Conservation (phyloP, 2,113 vertebrate species). For the Hemibagrus wyckioides region DNA sequence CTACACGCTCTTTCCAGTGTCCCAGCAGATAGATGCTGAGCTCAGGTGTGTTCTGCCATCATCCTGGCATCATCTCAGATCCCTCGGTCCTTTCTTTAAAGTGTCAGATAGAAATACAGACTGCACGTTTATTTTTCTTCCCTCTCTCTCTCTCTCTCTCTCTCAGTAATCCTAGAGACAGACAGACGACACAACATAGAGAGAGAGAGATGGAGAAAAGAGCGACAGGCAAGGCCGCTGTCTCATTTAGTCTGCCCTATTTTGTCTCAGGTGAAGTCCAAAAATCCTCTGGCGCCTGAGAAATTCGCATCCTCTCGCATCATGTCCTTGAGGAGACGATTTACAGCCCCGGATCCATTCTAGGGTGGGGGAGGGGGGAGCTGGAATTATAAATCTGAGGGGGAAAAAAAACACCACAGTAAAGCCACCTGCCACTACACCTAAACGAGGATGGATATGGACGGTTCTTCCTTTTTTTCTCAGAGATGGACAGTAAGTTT, state of each 20-base stretch:
- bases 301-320: conserved; percentile 59
- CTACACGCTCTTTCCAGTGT: background rate
- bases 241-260: background rate
- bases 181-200: background rate
- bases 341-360: conserved; percentile 52
- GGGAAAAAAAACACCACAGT: too few species aligned
- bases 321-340: conserved; percentile 60
- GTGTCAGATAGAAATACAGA: background rate
- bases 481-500: background rate
- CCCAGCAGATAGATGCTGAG: conserved; percentile 29
- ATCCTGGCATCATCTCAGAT: background rate
- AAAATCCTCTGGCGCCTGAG: conserved; percentile 60
- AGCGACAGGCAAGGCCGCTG: background rate
- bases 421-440: background rate
- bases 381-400: background rate
- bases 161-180: background rate
- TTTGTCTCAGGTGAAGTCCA: conserved; percentile 26
- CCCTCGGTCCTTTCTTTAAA: background rate
- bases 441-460: background rate
- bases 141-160: too few species aligned
- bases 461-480: background rate
- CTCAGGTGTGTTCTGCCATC: conserved; percentile 38
- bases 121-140: background rate
- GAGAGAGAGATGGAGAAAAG: background rate
- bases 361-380: conserved; percentile 24